Percentiles rank a stretch among this genome's conserved stretches.
These are phyloP conservation scores for Chelon labrosus DNA, from an alignment of 2,797 vertebrate genomes.

Conservation along the genomic window DNA sequence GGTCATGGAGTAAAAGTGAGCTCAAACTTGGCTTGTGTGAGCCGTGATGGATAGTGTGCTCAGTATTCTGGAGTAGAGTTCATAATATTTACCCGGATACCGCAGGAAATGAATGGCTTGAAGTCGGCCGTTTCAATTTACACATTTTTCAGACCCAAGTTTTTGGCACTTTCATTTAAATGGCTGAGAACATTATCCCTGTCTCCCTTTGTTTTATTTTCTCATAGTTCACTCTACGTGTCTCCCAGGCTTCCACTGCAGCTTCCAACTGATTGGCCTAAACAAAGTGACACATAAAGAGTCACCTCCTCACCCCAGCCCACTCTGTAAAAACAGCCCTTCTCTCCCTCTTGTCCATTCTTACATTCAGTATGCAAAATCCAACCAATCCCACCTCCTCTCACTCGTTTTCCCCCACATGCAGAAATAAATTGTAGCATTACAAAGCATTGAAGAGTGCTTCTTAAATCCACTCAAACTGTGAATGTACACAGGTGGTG, in stretches of 20 bases:
- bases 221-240: conserved; percentile 41
- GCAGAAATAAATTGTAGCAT: not conserved
- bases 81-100: conserved; percentile 84
- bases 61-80: conserved; percentile 72
- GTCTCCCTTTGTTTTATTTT: conserved; percentile 64
- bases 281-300: conserved; percentile 24
- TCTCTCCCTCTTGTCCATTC: not conserved
- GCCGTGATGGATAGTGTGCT: conserved; percentile 77
- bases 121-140: conserved; percentile 76
- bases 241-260: conserved; percentile 19
- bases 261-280: conserved; percentile 25
- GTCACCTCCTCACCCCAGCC: not conserved
- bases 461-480: no score
- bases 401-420: not conserved
- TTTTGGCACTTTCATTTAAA: conserved; percentile 64
- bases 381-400: not conserved
- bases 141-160: conserved; percentile 70
- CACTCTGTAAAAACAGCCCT: conserved; percentile 3
- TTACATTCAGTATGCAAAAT: not conserved
- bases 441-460: not conserved
- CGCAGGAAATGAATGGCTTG: conserved; percentile 76
- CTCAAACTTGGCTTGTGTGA: conserved; percentile 72
- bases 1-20: conserved; percentile 65
- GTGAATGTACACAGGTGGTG: no score
- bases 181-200: conserved; percentile 53